Conservation (phyloP, 2,888 invertebrate genomes). For the Pheosia tremula region DNA sequence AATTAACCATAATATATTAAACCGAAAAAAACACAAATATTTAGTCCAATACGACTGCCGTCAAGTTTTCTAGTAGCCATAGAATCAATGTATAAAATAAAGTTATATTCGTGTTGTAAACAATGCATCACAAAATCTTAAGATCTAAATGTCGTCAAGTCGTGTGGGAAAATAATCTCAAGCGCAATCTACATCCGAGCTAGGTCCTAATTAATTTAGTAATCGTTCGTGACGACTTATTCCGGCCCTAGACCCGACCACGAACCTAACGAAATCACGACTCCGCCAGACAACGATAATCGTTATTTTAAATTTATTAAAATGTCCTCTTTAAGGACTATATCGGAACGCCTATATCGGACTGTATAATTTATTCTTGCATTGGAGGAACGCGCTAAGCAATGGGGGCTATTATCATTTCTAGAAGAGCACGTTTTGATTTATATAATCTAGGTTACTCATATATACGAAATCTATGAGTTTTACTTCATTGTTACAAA, state of each 20-base stretch:
- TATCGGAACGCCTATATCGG: constrained; percentile 81
- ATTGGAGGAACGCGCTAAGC: constrained; percentile 69
- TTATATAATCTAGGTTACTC: constrained; percentile 42
- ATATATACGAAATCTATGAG: too few species aligned
- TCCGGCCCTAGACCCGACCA: constrained; percentile 77
- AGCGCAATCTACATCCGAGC: constrained; percentile 80
- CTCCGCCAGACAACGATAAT: constrained; percentile 82
- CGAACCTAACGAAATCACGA: constrained; percentile 84
- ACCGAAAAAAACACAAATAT: too few species aligned
- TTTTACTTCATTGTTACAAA: background rate
- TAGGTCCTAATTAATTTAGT: constrained; percentile 84
- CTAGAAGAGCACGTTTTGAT: constrained; percentile 62
- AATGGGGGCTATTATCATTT: constrained; percentile 76
- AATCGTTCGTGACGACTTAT: constrained; percentile 84
- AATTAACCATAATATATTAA: background rate
- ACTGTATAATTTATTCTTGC: constrained; percentile 82
- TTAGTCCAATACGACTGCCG: too few species aligned
- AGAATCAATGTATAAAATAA: too few species aligned
- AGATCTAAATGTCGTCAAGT: constrained; percentile 70
- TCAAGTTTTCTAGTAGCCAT: too few species aligned
- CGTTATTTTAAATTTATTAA: constrained; percentile 85
- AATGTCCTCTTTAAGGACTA: constrained; percentile 83
- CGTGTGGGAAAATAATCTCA: constrained; percentile 83
- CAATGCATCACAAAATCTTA: constrained; percentile 72
- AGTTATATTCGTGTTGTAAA: constrained; percentile 37